Evolutionary conservation across 2,888 invertebrate species (phyloP).

Genomic region (Drosophila yooni): DNA sequence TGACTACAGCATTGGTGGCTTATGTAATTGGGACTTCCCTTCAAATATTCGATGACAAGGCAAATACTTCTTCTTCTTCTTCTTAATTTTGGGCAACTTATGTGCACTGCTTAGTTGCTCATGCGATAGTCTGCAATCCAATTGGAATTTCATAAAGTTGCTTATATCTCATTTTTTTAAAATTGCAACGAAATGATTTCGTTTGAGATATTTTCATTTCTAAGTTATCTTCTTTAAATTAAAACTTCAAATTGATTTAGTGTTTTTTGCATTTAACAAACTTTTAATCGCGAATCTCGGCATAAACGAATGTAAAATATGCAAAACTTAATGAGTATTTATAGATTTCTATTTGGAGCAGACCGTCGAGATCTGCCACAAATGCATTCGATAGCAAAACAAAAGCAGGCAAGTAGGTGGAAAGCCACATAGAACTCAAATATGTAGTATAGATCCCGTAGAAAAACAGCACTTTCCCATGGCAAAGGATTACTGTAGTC

Average conservation of each 20-base stretch:
- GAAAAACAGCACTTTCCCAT: not conserved
- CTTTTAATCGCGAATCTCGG: too few relatives aligned
- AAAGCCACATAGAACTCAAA: slow-evolving; percentile 23
- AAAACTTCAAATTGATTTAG: not conserved
- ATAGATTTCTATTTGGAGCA: not conserved
- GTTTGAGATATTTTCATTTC: not conserved
- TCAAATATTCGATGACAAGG: slow-evolving; percentile 18
- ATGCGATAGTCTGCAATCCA: not conserved
- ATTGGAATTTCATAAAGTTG: not conserved
- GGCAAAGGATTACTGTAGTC: slow-evolving; percentile 35
- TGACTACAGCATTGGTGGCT: slow-evolving; percentile 13
- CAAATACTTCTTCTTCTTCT: not conserved
- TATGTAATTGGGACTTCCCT: slow-evolving; percentile 22
- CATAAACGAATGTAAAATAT: not conserved
- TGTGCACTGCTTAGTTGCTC: not conserved
- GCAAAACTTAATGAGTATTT: not conserved
- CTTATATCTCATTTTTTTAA: not conserved
- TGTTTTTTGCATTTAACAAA: not conserved
- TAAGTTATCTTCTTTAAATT: not conserved
- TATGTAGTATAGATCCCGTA: slow-evolving; percentile 48
- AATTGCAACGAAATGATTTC: not conserved
- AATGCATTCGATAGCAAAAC: slow-evolving; percentile 40
- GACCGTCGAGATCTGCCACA: slow-evolving; percentile 4
- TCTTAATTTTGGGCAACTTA: not conserved
- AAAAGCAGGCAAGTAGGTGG: slow-evolving; percentile 17